Evolutionary conservation across 2,797 vertebrate genomes (phyloP), one percentile per base, ranked within the genome.

Genomic region (Linurgus olivaceus): DNA sequence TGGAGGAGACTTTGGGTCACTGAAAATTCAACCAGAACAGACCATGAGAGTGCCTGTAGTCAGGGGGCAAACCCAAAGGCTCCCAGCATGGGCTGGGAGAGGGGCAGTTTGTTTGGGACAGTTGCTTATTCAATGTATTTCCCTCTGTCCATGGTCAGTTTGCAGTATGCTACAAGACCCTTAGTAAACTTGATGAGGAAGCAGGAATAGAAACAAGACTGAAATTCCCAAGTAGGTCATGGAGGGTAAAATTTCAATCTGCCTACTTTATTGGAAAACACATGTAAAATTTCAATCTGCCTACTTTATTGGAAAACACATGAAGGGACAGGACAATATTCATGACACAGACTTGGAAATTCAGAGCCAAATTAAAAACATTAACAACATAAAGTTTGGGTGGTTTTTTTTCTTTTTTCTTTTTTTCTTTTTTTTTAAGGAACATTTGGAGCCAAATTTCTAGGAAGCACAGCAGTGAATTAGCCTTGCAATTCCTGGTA

Each of bases 141-240:
- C 31, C 87, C 48, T 84, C 66, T 90, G 44, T 65, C 75, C 51
- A 13, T 45, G 58, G 40, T 65, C 68, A 62, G 89, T 77, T 83
- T 72, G 35, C 58, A 75, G 44, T 31, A 29, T 54, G 47, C 68
- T 93, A 29, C 55, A 83, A 93, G 72, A 85, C 31, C 18, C 33
- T 71, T 33, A n/a, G 61, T 35, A 90, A 94, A 83, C 44, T 73
- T 59, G 44, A 87, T 67, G 55, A 59, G 51, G 68, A 91, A 83
- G 12, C n/a, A 91, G 57, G 68, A 92, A 90, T 59, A 85, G 91
- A 95, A 96, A 84, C 50, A 80, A 89, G 92, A 77, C 26, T 88
- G 54, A 29, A 89, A 83, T 77, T 91, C 44, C 54, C 68, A 58
- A 72, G 65, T 28, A 91, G 70, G 58, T 83, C 50, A 70, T 33